Percentiles rank a stretch among this genome's conserved stretches.
Conservation (phyloP, 2,888 invertebrate species). For the Pedicia rivosa region DNA sequence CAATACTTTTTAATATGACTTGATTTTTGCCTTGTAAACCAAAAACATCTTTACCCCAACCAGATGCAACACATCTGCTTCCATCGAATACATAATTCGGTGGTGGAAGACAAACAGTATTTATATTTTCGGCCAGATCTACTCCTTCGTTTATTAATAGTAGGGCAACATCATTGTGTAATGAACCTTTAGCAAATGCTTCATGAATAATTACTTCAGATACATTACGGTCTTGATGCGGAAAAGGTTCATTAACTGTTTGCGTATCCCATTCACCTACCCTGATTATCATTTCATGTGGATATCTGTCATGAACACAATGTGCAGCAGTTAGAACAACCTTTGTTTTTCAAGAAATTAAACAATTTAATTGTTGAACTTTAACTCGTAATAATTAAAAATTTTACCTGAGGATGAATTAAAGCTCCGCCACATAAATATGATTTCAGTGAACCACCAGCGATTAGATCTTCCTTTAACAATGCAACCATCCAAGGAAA, state of each 20-base stretch:
- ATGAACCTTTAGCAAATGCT: constrained; percentile 41
- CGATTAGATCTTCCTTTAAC: constrained; percentile 18
- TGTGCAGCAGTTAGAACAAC: constrained; percentile 73
- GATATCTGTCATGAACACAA: constrained; percentile 35
- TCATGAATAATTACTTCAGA: constrained; percentile 40
- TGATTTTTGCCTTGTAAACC: constrained; percentile 37
- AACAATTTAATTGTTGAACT: no score
- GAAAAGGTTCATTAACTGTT: constrained; percentile 47
- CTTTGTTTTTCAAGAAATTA: no score
- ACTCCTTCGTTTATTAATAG: constrained; percentile 46
- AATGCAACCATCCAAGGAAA: constrained; percentile 39
- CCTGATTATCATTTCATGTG: constrained; percentile 32
- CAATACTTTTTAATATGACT: constrained; percentile 51
- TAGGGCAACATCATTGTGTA: constrained; percentile 60
- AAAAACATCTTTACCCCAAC: constrained; percentile 26
- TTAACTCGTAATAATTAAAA: no score
- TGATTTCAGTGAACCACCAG: constrained; percentile 11
- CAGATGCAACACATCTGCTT: constrained; percentile 22
- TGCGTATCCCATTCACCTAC: constrained; percentile 77
- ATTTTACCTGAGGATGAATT: no score
- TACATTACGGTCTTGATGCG: constrained; percentile 53
- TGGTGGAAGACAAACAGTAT: constrained; percentile 48
- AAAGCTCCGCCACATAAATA: constrained; percentile 36
- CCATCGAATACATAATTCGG: constrained; percentile 24
- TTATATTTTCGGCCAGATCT: constrained; percentile 47